Evolutionary conservation across 2,113 vertebrate species (phyloP).

Genomic region (Neoarius graeffei): DNA sequence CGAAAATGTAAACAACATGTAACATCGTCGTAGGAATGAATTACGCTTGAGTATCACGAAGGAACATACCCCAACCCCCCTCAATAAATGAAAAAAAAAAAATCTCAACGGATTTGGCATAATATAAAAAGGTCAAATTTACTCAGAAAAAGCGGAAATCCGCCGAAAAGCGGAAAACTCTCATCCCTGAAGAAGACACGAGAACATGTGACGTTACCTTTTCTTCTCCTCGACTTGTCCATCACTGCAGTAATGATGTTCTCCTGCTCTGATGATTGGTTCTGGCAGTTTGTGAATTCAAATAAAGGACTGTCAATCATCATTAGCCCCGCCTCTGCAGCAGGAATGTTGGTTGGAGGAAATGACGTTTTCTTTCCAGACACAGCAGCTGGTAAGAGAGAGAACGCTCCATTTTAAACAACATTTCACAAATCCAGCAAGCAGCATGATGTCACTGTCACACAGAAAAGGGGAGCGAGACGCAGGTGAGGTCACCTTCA

Average conservation of each 20-base stretch:
- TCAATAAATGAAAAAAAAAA: too few relatives aligned
- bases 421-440: neutral
- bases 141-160: too few relatives aligned
- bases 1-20: too few relatives aligned
- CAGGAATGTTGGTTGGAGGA: neutral
- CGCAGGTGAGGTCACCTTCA: conserved; percentile 18
- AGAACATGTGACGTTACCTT: conserved; percentile 26
- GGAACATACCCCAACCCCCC: too few relatives aligned
- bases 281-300: neutral
- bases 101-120: too few relatives aligned
- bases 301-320: conserved; percentile 39
- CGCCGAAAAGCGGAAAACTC: too few relatives aligned
- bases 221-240: conserved; percentile 25
- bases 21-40: too few relatives aligned
- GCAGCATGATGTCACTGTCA: neutral
- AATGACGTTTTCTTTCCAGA: neutral
- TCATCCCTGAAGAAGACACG: neutral
- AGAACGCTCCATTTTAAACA: too few relatives aligned
- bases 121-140: too few relatives aligned
- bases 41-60: too few relatives aligned
- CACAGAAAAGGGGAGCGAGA: too few relatives aligned
- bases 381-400: neutral
- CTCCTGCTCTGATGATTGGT: conserved; percentile 17
- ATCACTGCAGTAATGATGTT: neutral
- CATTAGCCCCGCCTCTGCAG: conserved; percentile 15